Percentiles rank a stretch among this genome's conserved stretches.
Evolutionary conservation across 2,113 vertebrate species (phyloP).

Genomic region (Sialia sialis): DNA sequence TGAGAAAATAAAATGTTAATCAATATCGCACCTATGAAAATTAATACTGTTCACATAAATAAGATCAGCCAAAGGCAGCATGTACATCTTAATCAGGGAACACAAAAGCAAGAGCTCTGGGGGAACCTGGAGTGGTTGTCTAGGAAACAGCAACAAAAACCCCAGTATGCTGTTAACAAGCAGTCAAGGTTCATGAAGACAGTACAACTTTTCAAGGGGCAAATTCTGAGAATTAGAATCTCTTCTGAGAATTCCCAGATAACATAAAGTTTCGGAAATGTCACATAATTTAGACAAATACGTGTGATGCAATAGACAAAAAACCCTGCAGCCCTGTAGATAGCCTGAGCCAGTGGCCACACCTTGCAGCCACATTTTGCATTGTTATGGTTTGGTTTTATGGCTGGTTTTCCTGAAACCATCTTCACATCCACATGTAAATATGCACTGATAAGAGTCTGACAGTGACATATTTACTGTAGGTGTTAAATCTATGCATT

Average conservation of each 20-base stretch:
- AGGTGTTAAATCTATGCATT: not conserved
- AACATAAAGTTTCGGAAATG: not conserved
- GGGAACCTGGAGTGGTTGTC: conserved; percentile 44
- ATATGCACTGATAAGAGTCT: not conserved
- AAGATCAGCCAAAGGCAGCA: conserved; percentile 27
- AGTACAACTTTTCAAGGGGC: not conserved
- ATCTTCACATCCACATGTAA: not conserved
- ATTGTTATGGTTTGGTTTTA: not conserved
- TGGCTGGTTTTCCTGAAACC: not conserved
- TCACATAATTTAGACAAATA: not conserved
- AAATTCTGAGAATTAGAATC: not conserved
- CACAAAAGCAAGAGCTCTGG: conserved; percentile 26
- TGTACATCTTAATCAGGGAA: conserved; percentile 13
- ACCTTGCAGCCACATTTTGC: not conserved
- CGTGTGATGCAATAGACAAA: not conserved
- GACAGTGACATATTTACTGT: not conserved
- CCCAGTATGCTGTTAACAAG: not conserved
- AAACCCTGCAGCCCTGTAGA: not conserved
- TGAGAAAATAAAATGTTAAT: conserved; percentile 45
- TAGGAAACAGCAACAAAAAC: conserved; percentile 5
- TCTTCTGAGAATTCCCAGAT: not conserved
- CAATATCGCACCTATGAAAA: not conserved
- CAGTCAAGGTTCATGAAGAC: not conserved
- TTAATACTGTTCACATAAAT: not conserved
- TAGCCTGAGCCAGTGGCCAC: not conserved